Base-by-base conservation (phyloP, 2,113 vertebrate species). In the Strix uralensis region DNA sequence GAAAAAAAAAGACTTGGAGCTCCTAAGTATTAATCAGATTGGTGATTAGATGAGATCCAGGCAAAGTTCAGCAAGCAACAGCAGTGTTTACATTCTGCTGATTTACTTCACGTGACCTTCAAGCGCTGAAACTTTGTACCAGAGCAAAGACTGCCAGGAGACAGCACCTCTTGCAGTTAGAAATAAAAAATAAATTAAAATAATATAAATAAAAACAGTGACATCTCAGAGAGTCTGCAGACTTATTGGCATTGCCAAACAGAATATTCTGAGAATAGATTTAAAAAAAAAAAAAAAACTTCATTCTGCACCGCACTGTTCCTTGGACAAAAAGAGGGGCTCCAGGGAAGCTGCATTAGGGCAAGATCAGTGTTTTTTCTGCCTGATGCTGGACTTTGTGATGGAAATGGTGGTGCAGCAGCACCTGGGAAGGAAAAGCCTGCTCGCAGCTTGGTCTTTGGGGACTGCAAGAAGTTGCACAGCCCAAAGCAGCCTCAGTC, bases 401-500 rank as follows among this genome's bases (percentile, higher is more conserved):
- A 42, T 17, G 78, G 25, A 51, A 49, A 72, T 4, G 0, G 21
- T 7, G 1, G 46, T 0, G 3, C 18, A 29, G 58, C 25, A 47
- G 36, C 1, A 1, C 38, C 1, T 5, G 5, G 16, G 65, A 61
- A 78, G 23, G 63, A 52, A 10, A 58, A 93, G 13, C 42, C 47
- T 30, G 17, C 34, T 32, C 2, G 1, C n/a, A 47, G 12, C 13
- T 66, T 1, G 0, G 2, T 51, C 44, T 72, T 10, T 18, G 46
- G 82, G 51, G 18, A 10, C 23, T 11, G 27, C 1, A 2, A 82
- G 32, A 7, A 26, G 10, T 2, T 4, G 8, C 1, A 1, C 47
- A 46, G 47, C 49, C 81, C 8, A n/a, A 23, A 58, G 54, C 30
- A 19, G 51, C 54, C 61, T 21, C 52, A 19, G 30, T 38, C 75